Base-by-base conservation (phyloP, 2,797 vertebrate species). In the Menidia menidia region DNA sequence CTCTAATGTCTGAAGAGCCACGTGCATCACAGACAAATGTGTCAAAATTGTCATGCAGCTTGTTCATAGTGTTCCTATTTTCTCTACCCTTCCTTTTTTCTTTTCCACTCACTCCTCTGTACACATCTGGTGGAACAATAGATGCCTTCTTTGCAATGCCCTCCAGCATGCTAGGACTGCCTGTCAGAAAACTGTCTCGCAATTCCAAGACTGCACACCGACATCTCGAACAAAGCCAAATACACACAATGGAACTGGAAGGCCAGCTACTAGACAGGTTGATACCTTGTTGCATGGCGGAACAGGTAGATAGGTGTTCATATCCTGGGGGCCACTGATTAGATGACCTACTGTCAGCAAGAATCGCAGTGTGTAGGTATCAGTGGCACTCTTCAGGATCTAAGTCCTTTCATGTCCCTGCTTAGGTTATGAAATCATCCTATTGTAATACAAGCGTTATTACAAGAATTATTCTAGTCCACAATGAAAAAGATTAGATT, bases 41-140 rank as follows among this genome's bases (percentile, higher is more conserved):
- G 83, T 85, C 87, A 86, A 70, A 58, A 66, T 76, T 68, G 10
- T 81, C 69, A 77, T 73, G 65, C 64, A 71, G 16, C 60, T 71
- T 19, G 48, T 68, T 6, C 42, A 32, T 35, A 60, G 19, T 71
- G 25, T 61, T 43, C 64, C 66, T 51, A 75, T 32, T 9, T 25
- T 19, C 32, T 56, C 19, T 30, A 8, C 6, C 43, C 50, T 59
- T 50, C 41, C 19, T 54, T 47, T 47, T 67, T 56, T 15, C 13
- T 33, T 31, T 5, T 42, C 41, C 33, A 15, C 60, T 30, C 52
- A 60, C 45, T 66, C 56, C 33, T 65, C 30, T 45, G 61, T 12
- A 79, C 60, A 75, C 84, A 89, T 68, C 85, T 85, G 81, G 80
- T 68, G 73, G 58, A 85, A 89, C 85, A 86, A 77, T 75, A 67